Conservation (phyloP, 1,140 invertebrate genomes). For the Drosophila auraria region DNA sequence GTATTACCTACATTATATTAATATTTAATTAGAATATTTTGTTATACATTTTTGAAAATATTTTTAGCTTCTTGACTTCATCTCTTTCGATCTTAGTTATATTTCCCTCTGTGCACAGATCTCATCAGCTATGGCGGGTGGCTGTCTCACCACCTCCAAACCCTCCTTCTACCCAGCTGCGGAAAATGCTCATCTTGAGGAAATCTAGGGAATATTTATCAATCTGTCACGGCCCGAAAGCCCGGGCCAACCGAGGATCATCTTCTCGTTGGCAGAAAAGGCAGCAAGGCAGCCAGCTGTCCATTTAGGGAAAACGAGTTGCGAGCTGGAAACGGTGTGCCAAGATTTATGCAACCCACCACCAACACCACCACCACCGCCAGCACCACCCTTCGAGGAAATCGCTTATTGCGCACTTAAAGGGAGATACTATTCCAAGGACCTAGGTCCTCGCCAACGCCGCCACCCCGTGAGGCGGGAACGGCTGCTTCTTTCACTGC, state of each 20-base stretch:
- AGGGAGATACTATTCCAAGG: constrained; percentile 35
- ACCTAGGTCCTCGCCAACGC: constrained; percentile 64
- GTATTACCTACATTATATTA: background rate
- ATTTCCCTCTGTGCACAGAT: constrained; percentile 21
- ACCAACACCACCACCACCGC: constrained; percentile 46
- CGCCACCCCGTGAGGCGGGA: constrained; percentile 58
- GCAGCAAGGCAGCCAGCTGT: constrained; percentile 46
- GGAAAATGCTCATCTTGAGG: constrained; percentile 22
- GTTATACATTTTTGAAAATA: no score
- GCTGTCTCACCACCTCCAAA: constrained; percentile 14
- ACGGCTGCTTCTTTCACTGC: constrained; percentile 68
- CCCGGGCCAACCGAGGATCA: constrained; percentile 21
- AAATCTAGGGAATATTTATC: constrained; percentile 64
- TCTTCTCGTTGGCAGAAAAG: constrained; percentile 11
- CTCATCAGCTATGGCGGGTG: constrained; percentile 57
- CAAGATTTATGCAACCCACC: constrained; percentile 34
- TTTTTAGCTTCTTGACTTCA: no score
- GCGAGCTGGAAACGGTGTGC: constrained; percentile 14
- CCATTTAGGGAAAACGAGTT: constrained; percentile 78
- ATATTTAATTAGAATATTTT: background rate
- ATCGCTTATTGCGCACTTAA: constrained; percentile 64
- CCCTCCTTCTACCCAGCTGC: background rate
- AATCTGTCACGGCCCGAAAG: constrained; percentile 64
- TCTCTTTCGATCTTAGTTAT: background rate
- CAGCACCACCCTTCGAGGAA: constrained; percentile 31